Evolutionary conservation across 2,888 invertebrate species (phyloP).

Genomic region (Cheilosia pagana): DNA sequence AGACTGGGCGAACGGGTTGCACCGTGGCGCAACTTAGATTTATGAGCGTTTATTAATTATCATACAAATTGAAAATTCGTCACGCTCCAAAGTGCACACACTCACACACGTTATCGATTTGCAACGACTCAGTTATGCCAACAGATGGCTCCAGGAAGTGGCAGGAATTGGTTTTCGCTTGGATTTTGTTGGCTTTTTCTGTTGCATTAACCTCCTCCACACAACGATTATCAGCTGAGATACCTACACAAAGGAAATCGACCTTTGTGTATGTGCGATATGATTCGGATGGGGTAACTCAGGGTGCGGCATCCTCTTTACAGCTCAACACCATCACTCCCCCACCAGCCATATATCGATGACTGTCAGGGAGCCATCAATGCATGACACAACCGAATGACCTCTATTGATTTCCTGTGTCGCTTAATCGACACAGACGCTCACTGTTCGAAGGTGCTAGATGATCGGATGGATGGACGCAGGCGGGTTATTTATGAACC

Average conservation of each 20-base stretch:
- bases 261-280: conserved; percentile 42
- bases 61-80: conserved; percentile 78
- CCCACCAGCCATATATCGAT: background rate
- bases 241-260: conserved; percentile 16
- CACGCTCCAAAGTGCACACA: conserved; percentile 71
- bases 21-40: conserved; percentile 71
- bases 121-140: conserved; percentile 41
- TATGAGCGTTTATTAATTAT: conserved; percentile 77
- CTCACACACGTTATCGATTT: conserved; percentile 55
- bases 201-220: conserved; percentile 8
- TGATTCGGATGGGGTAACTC: conserved; percentile 56
- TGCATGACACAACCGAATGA: conserved; percentile 68
- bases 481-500: conserved; percentile 70
- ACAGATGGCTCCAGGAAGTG: conserved; percentile 69
- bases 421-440: conserved; percentile 63
- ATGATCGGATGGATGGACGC: conserved; percentile 60
- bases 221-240: conserved; percentile 24
- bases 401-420: conserved; percentile 73
- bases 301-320: conserved; percentile 74
- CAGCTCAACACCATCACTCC: conserved; percentile 62
- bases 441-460: conserved; percentile 65
- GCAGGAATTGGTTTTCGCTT: conserved; percentile 27
- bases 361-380: conserved; percentile 49
- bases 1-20: conserved; percentile 67
- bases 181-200: conserved; percentile 13